These are phyloP conservation scores for Orientallactaga bullata DNA, from an alignment of 2,113 vertebrate species.

Conservation along the genomic window DNA sequence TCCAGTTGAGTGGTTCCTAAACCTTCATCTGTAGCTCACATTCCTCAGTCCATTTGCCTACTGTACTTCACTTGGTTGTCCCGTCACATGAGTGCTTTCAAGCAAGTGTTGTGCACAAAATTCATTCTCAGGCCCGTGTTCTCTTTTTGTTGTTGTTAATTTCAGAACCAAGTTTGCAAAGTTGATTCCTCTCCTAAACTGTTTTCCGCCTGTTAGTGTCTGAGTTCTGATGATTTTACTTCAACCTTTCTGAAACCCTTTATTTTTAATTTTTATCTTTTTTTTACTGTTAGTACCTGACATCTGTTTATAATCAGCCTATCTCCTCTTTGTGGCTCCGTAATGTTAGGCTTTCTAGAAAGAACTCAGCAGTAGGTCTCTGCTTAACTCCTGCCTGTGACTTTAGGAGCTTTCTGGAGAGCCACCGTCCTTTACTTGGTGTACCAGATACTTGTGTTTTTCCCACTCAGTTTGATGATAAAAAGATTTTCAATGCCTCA, in stretches of 20 bases:
- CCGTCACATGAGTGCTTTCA: not conserved
- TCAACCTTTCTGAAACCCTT: not conserved
- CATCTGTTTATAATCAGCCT: not conserved
- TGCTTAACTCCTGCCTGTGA: not conserved
- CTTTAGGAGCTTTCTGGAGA: not conserved
- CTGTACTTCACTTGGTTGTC: not conserved
- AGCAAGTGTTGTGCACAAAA: not conserved
- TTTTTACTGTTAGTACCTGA: not conserved
- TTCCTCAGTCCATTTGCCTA: not conserved
- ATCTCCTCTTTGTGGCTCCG: not conserved
- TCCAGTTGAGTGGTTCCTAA: not conserved
- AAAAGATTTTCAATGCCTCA: not conserved
- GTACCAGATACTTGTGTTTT: not conserved
- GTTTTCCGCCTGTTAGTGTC: not conserved
- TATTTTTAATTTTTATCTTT: not conserved
- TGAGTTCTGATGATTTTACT: not conserved
- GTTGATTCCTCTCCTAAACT: not conserved
- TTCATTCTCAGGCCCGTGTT: not conserved
- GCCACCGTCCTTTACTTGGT: not conserved
- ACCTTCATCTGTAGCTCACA: not conserved
- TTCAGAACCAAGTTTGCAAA: conserved; percentile 49
- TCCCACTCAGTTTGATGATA: not conserved
- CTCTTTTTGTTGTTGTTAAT: conserved; percentile 39
- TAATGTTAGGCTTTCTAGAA: not conserved
- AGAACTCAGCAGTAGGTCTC: not conserved